Percentiles rank a stretch among this genome's conserved stretches.
Conservation (phyloP, 2,888 invertebrate species). For the Drosophila emarginata region DNA sequence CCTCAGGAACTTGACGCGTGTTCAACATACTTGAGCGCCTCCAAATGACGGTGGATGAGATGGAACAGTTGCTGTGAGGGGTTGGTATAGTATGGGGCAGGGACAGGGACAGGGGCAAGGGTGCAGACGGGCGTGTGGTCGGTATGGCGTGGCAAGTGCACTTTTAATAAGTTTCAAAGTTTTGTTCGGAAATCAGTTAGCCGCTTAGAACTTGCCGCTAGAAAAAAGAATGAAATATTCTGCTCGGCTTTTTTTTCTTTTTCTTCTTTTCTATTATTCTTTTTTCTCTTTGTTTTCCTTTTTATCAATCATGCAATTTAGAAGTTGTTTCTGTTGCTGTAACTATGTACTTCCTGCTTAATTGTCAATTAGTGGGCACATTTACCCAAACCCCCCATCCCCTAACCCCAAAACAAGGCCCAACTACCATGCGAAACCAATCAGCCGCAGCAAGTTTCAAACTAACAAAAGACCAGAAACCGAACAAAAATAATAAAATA, state of each 20-base stretch:
- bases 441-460: slow-evolving; percentile 52
- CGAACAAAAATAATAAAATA: slow-evolving; percentile 4
- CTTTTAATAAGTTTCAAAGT: slow-evolving; percentile 75
- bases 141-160: slow-evolving; percentile 63
- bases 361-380: slow-evolving; percentile 73
- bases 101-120: too few relatives aligned
- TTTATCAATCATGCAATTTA: slow-evolving; percentile 72
- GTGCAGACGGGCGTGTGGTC: slow-evolving; percentile 5
- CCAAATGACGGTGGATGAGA: slow-evolving; percentile 28
- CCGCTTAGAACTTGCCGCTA: slow-evolving; percentile 51
- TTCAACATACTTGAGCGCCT: slow-evolving; percentile 77
- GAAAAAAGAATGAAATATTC: not conserved
- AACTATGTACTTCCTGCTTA: slow-evolving; percentile 71
- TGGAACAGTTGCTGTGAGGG: not conserved
- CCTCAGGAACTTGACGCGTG: slow-evolving; percentile 76
- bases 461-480: slow-evolving; percentile 27
- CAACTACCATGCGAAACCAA: slow-evolving; percentile 45
- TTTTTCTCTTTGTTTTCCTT: slow-evolving; percentile 37
- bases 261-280: slow-evolving; percentile 9
- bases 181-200: slow-evolving; percentile 74
- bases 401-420: not conserved
- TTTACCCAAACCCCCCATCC: slow-evolving; percentile 36
- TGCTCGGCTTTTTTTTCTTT: slow-evolving; percentile 31
- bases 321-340: slow-evolving; percentile 35
- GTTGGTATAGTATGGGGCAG: too few relatives aligned